Conservation (phyloP, 2,797 vertebrate genomes). For the Neosilurus hyrtlii region DNA sequence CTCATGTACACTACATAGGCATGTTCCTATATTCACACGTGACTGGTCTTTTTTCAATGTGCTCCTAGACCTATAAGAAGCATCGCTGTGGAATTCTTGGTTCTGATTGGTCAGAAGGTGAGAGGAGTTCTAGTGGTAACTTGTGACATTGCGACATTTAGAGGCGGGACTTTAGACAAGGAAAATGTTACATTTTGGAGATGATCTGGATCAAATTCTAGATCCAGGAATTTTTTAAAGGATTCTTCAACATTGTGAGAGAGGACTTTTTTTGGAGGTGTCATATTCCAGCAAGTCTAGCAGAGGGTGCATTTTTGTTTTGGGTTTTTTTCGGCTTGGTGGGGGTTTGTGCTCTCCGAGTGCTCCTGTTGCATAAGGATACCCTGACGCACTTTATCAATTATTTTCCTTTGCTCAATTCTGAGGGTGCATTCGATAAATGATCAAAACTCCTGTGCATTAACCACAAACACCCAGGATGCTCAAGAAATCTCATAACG, state of each 20-base stretch:
- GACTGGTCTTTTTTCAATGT: background rate
- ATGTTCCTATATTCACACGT: background rate
- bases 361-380: no score
- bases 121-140: background rate
- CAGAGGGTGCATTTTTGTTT: no score
- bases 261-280: no score
- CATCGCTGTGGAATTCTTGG: no score
- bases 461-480: background rate
- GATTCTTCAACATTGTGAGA: no score
- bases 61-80: background rate
- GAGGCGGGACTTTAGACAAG: no score
- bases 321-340: no score
- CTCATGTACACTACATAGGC: background rate
- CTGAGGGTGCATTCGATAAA: background rate
- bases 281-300: no score
- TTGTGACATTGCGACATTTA: no score
- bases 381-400: background rate
- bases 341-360: background rate
- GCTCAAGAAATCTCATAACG: constrained; percentile 15
- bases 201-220: no score
- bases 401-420: background rate
- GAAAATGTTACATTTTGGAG: no score
- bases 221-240: no score
- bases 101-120: background rate
- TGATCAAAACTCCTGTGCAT: background rate